These are phyloP conservation scores for Arothron firmamentum DNA, from an alignment of 2,113 vertebrate genomes.

Conservation along the genomic window DNA sequence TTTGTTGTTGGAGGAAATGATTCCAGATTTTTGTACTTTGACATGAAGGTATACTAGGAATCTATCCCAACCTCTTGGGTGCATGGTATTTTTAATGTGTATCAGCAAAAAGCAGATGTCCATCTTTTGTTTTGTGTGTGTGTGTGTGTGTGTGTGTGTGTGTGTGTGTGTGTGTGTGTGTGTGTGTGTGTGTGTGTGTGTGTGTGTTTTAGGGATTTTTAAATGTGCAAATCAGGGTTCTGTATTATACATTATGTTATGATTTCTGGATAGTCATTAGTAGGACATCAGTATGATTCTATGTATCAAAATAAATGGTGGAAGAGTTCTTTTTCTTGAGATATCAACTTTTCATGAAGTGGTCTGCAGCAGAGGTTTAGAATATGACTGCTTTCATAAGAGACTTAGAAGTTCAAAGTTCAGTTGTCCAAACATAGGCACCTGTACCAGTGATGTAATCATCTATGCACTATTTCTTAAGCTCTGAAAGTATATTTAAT, in stretches of 20 bases:
- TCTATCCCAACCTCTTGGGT: conserved; percentile 19
- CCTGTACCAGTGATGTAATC: conserved; percentile 65
- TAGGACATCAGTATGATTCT: not conserved
- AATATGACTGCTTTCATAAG: conserved; percentile 16
- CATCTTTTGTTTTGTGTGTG: conserved; percentile 14
- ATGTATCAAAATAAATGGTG: conserved; percentile 4
- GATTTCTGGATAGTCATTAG: conserved; percentile 15
- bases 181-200: not conserved
- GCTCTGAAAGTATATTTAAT: conserved; percentile 57
- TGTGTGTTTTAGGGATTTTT: not conserved
- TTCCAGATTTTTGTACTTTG: conserved; percentile 44
- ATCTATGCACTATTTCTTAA: conserved; percentile 72
- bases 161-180: not conserved
- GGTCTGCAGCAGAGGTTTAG: conserved; percentile 11
- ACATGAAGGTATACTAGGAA: conserved; percentile 33
- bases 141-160: not conserved
- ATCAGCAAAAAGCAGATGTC: conserved; percentile 32
- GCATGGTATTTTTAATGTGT: conserved; percentile 28
- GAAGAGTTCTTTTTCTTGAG: conserved; percentile 6
- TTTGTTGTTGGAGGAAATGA: conserved; percentile 36
- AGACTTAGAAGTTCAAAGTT: conserved; percentile 28
- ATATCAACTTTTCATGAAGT: conserved; percentile 18
- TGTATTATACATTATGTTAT: conserved; percentile 55
- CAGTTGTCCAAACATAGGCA: not conserved
- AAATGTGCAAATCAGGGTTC: conserved; percentile 39